phyloP scores from a whole-genome alignment of 1,140 invertebrate genomes.

The Watersipora subatra region DNA sequence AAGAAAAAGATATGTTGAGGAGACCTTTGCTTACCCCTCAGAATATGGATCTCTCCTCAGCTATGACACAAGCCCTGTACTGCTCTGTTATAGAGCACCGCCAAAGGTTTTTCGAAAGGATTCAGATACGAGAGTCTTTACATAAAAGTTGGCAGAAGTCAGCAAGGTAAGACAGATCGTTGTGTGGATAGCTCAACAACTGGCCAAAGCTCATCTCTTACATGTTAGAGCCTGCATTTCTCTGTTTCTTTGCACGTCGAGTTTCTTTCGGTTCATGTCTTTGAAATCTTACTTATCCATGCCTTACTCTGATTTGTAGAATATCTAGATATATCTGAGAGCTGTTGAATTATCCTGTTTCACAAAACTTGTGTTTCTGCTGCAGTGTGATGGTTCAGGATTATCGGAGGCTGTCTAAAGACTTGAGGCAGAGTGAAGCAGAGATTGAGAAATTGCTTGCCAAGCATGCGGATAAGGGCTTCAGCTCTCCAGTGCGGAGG shows the following conservation, averaged over 20 bases:
- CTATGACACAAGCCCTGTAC: slow-evolving; percentile 9
- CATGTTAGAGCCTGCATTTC: too few species aligned
- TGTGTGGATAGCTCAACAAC: too few species aligned
- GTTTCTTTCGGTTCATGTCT: too few species aligned
- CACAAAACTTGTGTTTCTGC: too few species aligned
- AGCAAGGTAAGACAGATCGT: slow-evolving; percentile 1
- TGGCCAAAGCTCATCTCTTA: too few species aligned
- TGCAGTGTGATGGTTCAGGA: slow-evolving; percentile 22
- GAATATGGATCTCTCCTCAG: slow-evolving; percentile 11
- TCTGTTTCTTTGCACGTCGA: too few species aligned
- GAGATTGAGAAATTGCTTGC: slow-evolving; percentile 15
- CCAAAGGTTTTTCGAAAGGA: slow-evolving; percentile 11
- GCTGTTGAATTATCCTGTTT: too few species aligned
- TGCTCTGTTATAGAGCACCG: slow-evolving; percentile 15
- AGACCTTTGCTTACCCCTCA: slow-evolving; percentile 13
- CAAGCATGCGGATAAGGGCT: background rate
- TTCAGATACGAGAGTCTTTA: slow-evolving; percentile 7
- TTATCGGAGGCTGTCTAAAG: slow-evolving; percentile 20
- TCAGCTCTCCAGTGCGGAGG: background rate
- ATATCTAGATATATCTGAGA: too few species aligned
- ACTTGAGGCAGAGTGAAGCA: slow-evolving; percentile 19
- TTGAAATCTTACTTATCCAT: too few species aligned
- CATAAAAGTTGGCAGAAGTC: slow-evolving; percentile 6
- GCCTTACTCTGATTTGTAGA: too few species aligned
- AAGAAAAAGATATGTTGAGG: slow-evolving; percentile 8